Conservation (phyloP, 2,888 invertebrate species). For the Metacarcinus magister region DNA sequence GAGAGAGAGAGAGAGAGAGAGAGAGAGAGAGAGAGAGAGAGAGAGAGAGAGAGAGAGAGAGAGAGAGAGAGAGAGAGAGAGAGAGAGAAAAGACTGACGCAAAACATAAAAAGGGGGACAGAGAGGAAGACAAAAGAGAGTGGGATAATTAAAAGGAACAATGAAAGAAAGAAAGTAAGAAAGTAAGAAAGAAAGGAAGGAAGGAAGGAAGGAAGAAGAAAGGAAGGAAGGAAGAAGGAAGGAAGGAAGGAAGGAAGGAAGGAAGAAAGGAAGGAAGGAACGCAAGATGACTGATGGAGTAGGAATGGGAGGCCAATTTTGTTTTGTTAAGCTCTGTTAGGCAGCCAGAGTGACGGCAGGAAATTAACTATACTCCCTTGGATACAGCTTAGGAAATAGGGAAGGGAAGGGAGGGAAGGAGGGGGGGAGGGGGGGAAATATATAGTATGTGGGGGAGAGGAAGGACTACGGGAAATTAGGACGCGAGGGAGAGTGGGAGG, state of each 20-base stretch:
- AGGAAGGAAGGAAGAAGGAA: neutral
- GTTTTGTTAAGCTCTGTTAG: constrained; percentile 17
- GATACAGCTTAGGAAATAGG: neutral
- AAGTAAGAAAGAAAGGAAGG: neutral
- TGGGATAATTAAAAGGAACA: too few species aligned
- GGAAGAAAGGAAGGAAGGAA: neutral
- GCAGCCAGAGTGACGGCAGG: neutral
- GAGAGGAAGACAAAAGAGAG: neutral
- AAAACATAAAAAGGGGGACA: neutral
- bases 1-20: constrained; percentile 26
- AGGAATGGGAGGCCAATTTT: neutral
- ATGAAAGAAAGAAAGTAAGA: neutral
- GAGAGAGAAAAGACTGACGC: neutral
- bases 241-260: neutral
- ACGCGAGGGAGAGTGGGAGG: neutral
- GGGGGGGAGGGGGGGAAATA: neutral
- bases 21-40: constrained; percentile 26
- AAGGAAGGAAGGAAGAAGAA: neutral
- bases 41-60: constrained; percentile 26
- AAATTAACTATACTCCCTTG: neutral
- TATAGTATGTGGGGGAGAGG: neutral
- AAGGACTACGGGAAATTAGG: neutral
- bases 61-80: constrained; percentile 3
- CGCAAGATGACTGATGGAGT: neutral
- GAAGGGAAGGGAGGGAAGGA: neutral